A percentile compares a stretch with the other conserved stretches of the same genome.
phyloP scores from a whole-genome alignment of 2,888 invertebrate genomes.

The Imbricaverruca yamaguchii region DNA sequence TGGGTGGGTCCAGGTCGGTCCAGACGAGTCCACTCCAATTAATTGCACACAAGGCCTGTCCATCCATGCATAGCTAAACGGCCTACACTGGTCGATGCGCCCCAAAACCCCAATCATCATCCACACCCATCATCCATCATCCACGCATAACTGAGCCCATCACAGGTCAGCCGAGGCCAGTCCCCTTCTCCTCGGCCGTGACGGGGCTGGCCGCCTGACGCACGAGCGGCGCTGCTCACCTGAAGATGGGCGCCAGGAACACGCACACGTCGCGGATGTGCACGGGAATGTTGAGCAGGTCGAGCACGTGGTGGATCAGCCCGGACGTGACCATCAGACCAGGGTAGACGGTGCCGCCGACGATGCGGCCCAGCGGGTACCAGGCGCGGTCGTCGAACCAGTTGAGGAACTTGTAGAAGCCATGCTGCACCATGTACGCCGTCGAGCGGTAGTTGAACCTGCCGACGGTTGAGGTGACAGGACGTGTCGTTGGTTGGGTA shows the following conservation, averaged over 20 bases:
- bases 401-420: conserved; percentile 97
- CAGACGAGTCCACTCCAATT: too few relatives aligned
- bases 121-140: too few relatives aligned
- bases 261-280: conserved; percentile 99
- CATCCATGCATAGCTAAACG: too few relatives aligned
- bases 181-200: too few relatives aligned
- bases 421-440: conserved; percentile 98
- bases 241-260: conserved; percentile 94
- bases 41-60: too few relatives aligned
- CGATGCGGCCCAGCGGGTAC: conserved; percentile 97
- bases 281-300: conserved; percentile 87
- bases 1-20: too few relatives aligned
- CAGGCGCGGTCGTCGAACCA: conserved; percentile 99
- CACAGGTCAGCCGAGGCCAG: too few relatives aligned
- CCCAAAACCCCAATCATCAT: too few relatives aligned
- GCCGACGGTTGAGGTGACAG: conserved; percentile 37
- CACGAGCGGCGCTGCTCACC: conserved; percentile 49
- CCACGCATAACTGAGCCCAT: too few relatives aligned
- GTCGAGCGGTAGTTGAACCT: conserved; percentile 99
- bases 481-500: neutral
- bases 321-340: conserved; percentile 99
- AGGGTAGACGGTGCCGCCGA: conserved; percentile 98
- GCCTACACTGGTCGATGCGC: too few relatives aligned
- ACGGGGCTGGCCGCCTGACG: too few relatives aligned
- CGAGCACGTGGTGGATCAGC: conserved; percentile 86